These are phyloP conservation scores for Cyaniris semiargus DNA, from an alignment of 2,888 invertebrate genomes.

Conservation along the genomic window DNA sequence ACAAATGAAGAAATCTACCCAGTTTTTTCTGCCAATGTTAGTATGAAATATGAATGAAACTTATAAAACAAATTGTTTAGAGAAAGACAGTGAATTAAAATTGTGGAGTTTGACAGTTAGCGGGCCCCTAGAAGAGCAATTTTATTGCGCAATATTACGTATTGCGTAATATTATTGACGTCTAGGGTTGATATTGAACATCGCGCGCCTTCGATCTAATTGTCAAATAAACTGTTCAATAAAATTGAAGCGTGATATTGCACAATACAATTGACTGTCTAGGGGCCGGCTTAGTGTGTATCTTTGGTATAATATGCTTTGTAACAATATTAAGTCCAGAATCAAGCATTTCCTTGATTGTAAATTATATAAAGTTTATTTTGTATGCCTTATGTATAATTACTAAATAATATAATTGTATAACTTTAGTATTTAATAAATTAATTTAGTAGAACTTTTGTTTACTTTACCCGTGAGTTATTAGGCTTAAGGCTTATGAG, in stretches of 20 bases:
- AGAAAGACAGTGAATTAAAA: neutral
- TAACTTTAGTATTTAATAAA: neutral
- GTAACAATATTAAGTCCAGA: neutral
- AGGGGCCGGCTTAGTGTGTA: too few relatives aligned
- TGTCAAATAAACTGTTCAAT: too few relatives aligned
- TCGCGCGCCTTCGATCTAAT: too few relatives aligned
- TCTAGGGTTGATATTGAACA: too few relatives aligned
- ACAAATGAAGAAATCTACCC: neutral
- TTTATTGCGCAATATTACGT: too few relatives aligned
- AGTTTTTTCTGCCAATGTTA: neutral
- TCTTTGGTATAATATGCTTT: neutral
- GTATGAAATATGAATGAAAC: neutral
- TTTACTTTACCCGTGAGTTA: neutral
- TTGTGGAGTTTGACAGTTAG: too few relatives aligned
- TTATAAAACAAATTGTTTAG: neutral
- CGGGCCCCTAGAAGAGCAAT: too few relatives aligned
- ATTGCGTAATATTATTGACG: too few relatives aligned
- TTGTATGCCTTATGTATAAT: constrained; percentile 1
- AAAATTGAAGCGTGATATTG: too few relatives aligned
- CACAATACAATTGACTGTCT: too few relatives aligned
- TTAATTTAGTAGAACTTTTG: neutral
- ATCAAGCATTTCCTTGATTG: neutral
- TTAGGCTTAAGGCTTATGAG: neutral
- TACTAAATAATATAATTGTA: neutral
- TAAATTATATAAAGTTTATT: neutral